These are phyloP conservation scores for Meganola albula DNA, from an alignment of 2,888 invertebrate species.

Conservation along the genomic window DNA sequence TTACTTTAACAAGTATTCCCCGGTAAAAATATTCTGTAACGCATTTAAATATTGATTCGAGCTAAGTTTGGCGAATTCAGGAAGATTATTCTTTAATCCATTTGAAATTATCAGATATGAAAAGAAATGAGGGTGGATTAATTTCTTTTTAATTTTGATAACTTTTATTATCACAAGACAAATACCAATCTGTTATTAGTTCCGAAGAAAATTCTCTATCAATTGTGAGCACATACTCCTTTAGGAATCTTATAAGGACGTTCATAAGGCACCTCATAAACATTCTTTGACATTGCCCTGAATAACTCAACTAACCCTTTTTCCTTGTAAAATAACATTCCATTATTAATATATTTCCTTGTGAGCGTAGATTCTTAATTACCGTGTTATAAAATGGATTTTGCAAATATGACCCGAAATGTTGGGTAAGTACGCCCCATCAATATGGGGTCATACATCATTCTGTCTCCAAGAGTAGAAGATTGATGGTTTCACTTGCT, in stretches of 20 bases:
- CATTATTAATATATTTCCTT: background rate
- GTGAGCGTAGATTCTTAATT: background rate
- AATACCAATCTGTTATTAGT: background rate
- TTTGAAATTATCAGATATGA: conserved; percentile 12
- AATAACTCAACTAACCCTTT: background rate
- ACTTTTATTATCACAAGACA: background rate
- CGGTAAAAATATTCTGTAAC: conserved; percentile 21
- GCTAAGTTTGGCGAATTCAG: conserved; percentile 15
- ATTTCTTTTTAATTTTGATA: background rate
- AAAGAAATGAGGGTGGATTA: background rate
- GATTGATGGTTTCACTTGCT: conserved; percentile 51
- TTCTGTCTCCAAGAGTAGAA: conserved; percentile 36
- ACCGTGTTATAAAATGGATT: conserved; percentile 27
- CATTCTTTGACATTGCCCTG: background rate
- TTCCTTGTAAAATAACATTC: background rate
- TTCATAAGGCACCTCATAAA: background rate
- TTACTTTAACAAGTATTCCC: conserved; percentile 20
- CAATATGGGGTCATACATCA: conserved; percentile 50
- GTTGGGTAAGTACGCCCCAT: conserved; percentile 27
- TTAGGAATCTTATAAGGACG: background rate
- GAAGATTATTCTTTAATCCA: conserved; percentile 15
- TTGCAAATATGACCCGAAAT: conserved; percentile 36
- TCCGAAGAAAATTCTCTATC: background rate
- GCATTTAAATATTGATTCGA: conserved; percentile 15
- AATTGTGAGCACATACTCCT: background rate